These are phyloP conservation scores for Rachycentron canadum DNA, from an alignment of 2,797 vertebrate species.

Conservation along the genomic window DNA sequence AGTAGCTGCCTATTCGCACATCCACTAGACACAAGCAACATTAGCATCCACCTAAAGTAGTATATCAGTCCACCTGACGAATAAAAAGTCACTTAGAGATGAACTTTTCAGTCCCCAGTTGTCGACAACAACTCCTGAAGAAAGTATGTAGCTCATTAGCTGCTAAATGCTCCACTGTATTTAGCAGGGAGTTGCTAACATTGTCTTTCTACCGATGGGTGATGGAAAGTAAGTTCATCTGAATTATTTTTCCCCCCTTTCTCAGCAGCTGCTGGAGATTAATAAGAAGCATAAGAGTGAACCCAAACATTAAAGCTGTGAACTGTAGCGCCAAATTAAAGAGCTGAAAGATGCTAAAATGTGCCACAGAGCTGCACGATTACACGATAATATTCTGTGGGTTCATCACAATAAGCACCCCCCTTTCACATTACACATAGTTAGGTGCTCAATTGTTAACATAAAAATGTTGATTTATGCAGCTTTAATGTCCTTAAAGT, in stretches of 20 bases:
- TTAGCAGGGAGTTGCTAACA: not conserved
- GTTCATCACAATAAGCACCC: not conserved
- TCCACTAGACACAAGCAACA: not conserved
- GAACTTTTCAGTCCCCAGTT: not conserved
- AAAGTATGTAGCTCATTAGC: not conserved
- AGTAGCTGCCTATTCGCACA: not conserved
- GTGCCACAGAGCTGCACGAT: not conserved
- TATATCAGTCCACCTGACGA: not conserved
- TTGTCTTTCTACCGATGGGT: not conserved
- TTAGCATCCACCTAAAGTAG: not conserved
- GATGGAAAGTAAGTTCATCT: not conserved
- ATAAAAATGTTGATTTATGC: not conserved
- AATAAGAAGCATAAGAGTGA: no score
- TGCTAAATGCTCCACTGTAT: not conserved
- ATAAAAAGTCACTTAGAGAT: not conserved
- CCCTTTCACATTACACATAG: not conserved
- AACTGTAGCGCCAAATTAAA: not conserved
- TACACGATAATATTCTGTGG: not conserved
- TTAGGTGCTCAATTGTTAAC: not conserved
- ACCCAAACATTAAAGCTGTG: not conserved
- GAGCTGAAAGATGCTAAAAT: not conserved
- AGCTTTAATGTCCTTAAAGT: not conserved
- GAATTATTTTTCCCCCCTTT: not conserved
- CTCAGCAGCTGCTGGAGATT: not conserved
- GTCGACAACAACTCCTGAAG: not conserved